Evolutionary conservation across 2,113 vertebrate genomes (phyloP), one percentile per base, ranked within the genome.

Genomic region (Ailuropoda melanoleuca): DNA sequence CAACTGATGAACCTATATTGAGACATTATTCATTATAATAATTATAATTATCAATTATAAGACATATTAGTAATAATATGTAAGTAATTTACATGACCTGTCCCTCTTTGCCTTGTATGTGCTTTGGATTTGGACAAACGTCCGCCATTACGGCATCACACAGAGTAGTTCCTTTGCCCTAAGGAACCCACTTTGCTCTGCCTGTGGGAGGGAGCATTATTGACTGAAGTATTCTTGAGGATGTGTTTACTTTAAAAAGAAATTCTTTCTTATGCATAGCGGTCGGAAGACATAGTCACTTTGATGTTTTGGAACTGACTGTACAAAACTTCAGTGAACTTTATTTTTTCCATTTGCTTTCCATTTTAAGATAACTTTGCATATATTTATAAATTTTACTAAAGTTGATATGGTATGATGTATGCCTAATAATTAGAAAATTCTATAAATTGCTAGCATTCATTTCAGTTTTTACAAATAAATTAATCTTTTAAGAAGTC

Each of bases 361-460:
- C 4, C 88, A 70, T 75, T 93, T 94, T 86, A 81, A 95, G 72
- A 37, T 68, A 92, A 78, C 75, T 62, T 87, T 80, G 72, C 66
- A 29, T 3, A 2, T 39, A n/a, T 55, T 37, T 70, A 74, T 24
- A 53, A 72, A 37, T 92, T 92, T 96, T 37, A 31, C 39, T 75
- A 46, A 91, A n/a, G 55, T 48, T 81, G 50, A 85, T 75, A 37
- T 18, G 15, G 37, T 58, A 23, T 64, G 74, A 72, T 58, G 5
- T 55, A 39, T 46, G n/a, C 48, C 48, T 80, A 43, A 90, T 37
- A 46, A 50, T 84, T 83, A 92, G 83, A 90, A 87, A 56, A 37
- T 92, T 80, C 29, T 85, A 0, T 88, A 55, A 85, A 74, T 48
- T 24, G 34, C 11, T 53, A 58, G 37, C 55, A 46, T 89, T 96